Conservation (phyloP, 2,797 vertebrate species). For the Cottoperca gobio region DNA sequence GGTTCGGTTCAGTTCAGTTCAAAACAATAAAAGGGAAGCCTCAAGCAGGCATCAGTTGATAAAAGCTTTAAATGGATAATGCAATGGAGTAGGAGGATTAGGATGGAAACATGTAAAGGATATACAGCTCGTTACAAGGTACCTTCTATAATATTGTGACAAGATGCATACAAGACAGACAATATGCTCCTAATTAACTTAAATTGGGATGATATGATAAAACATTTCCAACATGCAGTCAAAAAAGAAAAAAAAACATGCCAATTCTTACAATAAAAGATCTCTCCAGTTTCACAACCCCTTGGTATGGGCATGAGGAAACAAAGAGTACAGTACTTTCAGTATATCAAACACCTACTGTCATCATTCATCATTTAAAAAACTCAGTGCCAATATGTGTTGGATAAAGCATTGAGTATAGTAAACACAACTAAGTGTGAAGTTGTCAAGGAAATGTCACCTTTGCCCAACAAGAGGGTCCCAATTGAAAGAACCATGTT, state of each 20-base stretch:
- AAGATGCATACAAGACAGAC: conserved; percentile 27
- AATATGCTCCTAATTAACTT: conserved; percentile 16
- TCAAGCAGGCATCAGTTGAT: conserved; percentile 28
- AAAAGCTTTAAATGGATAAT: conserved; percentile 26
- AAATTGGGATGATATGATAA: conserved; percentile 18
- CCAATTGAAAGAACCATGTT: conserved; percentile 35
- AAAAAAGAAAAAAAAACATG: conserved; percentile 66
- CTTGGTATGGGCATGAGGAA: conserved; percentile 65
- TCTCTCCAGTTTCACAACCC: conserved; percentile 61
- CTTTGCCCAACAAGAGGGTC: conserved; percentile 22
- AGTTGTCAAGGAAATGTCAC: conserved; percentile 14
- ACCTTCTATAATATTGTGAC: conserved; percentile 29
- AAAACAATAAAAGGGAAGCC: conserved; percentile 40
- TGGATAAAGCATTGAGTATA: conserved; percentile 6
- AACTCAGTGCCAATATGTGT: conserved; percentile 8
- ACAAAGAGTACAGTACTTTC: conserved; percentile 53
- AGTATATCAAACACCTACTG: conserved; percentile 33
- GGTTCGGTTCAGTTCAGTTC: conserved; percentile 35
- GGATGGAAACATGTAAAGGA: conserved; percentile 28
- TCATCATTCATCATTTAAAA: conserved; percentile 13
- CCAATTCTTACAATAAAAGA: conserved; percentile 74
- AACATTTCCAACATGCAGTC: conserved; percentile 61
- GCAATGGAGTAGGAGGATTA: conserved; percentile 16
- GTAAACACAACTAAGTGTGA: not conserved
- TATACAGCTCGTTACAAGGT: conserved; percentile 13